Evolutionary conservation across 2,888 invertebrate genomes (phyloP).

Genomic region (Hyposoter didymator): DNA sequence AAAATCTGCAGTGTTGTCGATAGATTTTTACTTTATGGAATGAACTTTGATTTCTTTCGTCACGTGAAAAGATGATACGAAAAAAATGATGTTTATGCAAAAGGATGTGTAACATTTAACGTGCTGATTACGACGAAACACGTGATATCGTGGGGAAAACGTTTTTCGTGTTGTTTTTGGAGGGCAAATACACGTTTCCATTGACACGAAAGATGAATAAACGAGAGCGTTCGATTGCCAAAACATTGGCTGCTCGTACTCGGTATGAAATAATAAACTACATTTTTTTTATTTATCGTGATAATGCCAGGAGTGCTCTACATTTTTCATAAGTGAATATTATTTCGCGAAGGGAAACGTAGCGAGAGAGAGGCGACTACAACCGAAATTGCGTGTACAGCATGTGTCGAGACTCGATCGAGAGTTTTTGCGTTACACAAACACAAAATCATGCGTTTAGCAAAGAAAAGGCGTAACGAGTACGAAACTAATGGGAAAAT

Average conservation of each 20-base stretch:
- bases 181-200: background rate
- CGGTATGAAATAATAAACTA: background rate
- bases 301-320: background rate
- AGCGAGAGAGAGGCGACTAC: conserved; percentile 4
- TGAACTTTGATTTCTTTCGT: background rate
- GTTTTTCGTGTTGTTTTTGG: background rate
- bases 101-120: background rate
- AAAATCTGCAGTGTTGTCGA: background rate
- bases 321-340: background rate
- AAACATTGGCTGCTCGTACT: background rate
- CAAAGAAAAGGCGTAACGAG: conserved; percentile 4
- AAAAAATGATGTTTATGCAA: background rate
- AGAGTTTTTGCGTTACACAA: conserved; percentile 7
- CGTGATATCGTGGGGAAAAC: background rate
- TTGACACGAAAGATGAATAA: background rate
- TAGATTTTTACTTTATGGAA: background rate
- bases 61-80: background rate
- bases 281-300: background rate
- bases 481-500: background rate
- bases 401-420: conserved; percentile 27
- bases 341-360: background rate
- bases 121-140: background rate
- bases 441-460: background rate
- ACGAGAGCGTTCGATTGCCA: background rate
- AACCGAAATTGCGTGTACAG: conserved; percentile 40